Evolutionary conservation across 2,797 vertebrate species (phyloP).

Genomic region (Taenioides sp.): DNA sequence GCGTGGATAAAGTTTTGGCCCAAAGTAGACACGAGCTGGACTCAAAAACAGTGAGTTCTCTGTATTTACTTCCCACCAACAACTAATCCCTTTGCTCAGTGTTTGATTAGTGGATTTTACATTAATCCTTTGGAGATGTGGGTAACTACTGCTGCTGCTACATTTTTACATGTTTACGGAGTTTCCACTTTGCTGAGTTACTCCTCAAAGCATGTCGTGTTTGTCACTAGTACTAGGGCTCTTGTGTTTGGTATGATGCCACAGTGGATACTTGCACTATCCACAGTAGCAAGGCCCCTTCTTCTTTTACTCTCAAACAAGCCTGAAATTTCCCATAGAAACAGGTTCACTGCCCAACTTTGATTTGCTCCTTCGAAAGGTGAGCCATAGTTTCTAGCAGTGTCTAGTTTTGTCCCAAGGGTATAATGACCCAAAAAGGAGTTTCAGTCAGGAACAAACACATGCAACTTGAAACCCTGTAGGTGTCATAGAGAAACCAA

Average conservation of each 20-base stretch:
- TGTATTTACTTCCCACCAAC: conserved; percentile 63
- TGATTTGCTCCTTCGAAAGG: conserved; percentile 62
- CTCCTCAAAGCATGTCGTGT: conserved; percentile 30
- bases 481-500: conserved; percentile 54
- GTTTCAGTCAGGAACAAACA: conserved; percentile 43
- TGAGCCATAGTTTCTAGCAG: conserved; percentile 41
- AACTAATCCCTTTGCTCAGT: conserved; percentile 58
- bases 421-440: conserved; percentile 50
- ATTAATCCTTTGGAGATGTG: conserved; percentile 54
- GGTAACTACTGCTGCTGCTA: conserved; percentile 48
- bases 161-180: conserved; percentile 47
- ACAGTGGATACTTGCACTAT: conserved; percentile 3
- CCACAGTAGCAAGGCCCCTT: conserved; percentile 42
- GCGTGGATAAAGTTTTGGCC: conserved; percentile 98
- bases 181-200: conserved; percentile 29
- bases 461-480: conserved; percentile 60
- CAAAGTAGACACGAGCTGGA: conserved; percentile 96
- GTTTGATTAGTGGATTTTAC: conserved; percentile 65
- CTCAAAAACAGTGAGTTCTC: conserved; percentile 96
- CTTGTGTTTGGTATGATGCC: conserved; percentile 12
- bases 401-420: conserved; percentile 32
- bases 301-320: conserved; percentile 49
- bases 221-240: conserved; percentile 1
- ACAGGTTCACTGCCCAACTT: conserved; percentile 61
- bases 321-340: conserved; percentile 78